A percentile compares a stretch with the other conserved stretches of the same genome.
Evolutionary conservation across 2,888 invertebrate genomes (phyloP).

Genomic region (Sympetrum striolatum): DNA sequence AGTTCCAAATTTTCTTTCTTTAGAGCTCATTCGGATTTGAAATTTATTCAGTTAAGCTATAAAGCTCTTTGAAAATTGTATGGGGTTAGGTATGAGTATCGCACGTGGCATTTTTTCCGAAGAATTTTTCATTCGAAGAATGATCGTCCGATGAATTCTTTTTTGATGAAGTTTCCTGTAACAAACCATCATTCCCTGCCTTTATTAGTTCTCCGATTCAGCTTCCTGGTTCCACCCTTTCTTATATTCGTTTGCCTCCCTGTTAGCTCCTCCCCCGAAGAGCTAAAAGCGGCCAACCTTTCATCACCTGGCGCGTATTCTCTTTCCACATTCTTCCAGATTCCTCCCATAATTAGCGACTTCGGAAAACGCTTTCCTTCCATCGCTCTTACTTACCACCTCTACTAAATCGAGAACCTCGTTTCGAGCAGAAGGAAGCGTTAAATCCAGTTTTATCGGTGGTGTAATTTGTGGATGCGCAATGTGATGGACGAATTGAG

Average conservation of each 20-base stretch:
- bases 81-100: too few relatives aligned
- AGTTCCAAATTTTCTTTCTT: too few relatives aligned
- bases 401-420: neutral
- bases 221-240: neutral
- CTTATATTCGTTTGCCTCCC: neutral
- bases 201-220: too few relatives aligned
- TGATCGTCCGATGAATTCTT: too few relatives aligned
- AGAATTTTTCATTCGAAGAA: too few relatives aligned
- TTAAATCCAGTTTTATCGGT: neutral
- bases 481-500: neutral
- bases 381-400: neutral
- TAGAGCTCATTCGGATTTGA: too few relatives aligned
- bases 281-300: neutral
- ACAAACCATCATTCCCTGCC: too few relatives aligned
- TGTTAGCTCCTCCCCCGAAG: neutral
- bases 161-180: too few relatives aligned
- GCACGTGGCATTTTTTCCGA: too few relatives aligned
- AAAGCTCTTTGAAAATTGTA: too few relatives aligned
- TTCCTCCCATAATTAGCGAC: neutral
- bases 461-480: neutral
- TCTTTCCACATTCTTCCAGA: neutral
- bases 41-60: too few relatives aligned
- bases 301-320: neutral
- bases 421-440: neutral
- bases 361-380: neutral